Evolutionary conservation across 2,888 invertebrate species (phyloP).

Genomic region (Tribolium freemani): DNA sequence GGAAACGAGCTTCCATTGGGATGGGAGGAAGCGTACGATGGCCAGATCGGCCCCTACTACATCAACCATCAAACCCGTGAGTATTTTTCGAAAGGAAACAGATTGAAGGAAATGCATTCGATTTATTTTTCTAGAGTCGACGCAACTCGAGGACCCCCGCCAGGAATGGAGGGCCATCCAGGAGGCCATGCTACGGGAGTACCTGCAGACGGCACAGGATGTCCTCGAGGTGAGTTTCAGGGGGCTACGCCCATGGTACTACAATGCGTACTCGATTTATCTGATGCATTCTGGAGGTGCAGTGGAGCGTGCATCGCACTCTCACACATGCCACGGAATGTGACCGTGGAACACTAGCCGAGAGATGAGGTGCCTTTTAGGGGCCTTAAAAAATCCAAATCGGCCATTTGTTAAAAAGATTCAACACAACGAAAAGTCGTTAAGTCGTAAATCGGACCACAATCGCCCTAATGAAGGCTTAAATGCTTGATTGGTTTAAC

Average conservation of each 20-base stretch:
- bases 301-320: conserved; percentile 49
- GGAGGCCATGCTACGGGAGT: conserved; percentile 97
- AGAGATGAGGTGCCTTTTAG: conserved; percentile 15
- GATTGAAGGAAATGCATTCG: conserved; percentile 15
- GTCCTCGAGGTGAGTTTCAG: conserved; percentile 82
- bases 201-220: conserved; percentile 95
- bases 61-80: conserved; percentile 97
- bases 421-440: neutral
- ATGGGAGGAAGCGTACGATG: conserved; percentile 97
- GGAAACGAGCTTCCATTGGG: conserved; percentile 97
- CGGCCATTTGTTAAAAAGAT: neutral
- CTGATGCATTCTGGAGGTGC: conserved; percentile 52
- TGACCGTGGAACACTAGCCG: conserved; percentile 70
- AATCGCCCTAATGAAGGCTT: neutral
- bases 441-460: conserved; percentile 16
- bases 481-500: conserved; percentile 8
- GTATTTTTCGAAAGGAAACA: conserved; percentile 69
- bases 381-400: neutral
- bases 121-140: conserved; percentile 81
- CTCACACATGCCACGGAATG: conserved; percentile 61
- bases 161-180: conserved; percentile 97
- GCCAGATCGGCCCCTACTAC: conserved; percentile 95
- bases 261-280: conserved; percentile 44
- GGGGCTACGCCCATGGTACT: conserved; percentile 9
- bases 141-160: conserved; percentile 96